Base-by-base conservation (phyloP, 2,888 invertebrate species). In the Dioctria rufipes region DNA sequence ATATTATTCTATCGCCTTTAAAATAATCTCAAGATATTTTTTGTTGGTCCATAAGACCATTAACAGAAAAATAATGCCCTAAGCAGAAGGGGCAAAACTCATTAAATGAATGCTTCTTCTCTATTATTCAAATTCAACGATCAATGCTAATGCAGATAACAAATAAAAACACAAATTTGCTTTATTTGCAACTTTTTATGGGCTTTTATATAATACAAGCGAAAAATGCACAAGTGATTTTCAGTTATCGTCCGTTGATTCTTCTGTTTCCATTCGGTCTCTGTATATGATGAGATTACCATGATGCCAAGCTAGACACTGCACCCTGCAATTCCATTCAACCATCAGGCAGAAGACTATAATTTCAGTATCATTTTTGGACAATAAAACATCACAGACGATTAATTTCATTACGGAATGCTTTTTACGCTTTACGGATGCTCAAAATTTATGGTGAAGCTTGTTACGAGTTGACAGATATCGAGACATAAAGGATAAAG, bases 381-480 rank as follows among this genome's bases (percentile, higher is more conserved):
- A 79, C 79, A 67, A 79, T 79, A 79, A 79, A 79, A 60, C 79
- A 79, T 79, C 60, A 79, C 79, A 69, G 79, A 69, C 79, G 79
- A 79, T 79, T 79, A 79, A 79, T 79, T 79, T 79, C 65, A 78
- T 78, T 78, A 78, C 66, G 40, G 40, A 78, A 78, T 78, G 66
- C 51, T 66, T 66, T 78, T 78, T 78, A 77, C 77, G 77, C 66
- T 78, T 51, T 61, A 39, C 54, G 51, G 54, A 78, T 78, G 78
- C 54, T 8, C 42, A 51, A 66, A 79, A 79, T 79, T 79, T 79
- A 79, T 79, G 43, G 43, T 25, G 25, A 42, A 54, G 37, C 69
- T 79, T 67, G 67, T 79, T 79, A 79, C 60, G 25, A 79, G 60
- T 69, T 79, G 79, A 79, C 67, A 69, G 69, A 79, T 69, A 79